These are phyloP conservation scores for Thereva nobilitata DNA, from an alignment of 2,888 invertebrate genomes.

Conservation along the genomic window DNA sequence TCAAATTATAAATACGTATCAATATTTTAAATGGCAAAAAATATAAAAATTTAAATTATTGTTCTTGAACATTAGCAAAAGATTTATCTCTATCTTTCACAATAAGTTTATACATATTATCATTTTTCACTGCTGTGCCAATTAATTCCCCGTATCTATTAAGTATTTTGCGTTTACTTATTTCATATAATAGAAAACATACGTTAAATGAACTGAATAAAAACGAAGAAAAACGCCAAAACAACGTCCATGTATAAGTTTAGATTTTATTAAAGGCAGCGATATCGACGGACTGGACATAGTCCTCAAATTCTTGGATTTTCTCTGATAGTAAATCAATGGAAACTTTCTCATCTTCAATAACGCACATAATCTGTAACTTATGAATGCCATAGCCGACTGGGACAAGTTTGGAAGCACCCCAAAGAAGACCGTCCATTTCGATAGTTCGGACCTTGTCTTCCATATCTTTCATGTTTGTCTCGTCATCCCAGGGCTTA, in stretches of 20 bases:
- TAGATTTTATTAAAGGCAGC: conserved; percentile 97
- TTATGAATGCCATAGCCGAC: conserved; percentile 96
- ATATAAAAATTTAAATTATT: too few species aligned
- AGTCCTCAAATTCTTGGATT: conserved; percentile 89
- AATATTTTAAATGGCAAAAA: too few species aligned
- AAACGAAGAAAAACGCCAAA: neutral
- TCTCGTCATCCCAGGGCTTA: conserved; percentile 97
- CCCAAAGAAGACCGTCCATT: conserved; percentile 96
- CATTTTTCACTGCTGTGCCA: too few species aligned
- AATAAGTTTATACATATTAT: too few species aligned
- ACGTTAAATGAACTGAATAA: too few species aligned
- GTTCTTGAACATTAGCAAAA: too few species aligned
- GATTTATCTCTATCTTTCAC: too few species aligned
- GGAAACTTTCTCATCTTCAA: conserved; percentile 96
- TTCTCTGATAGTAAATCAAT: conserved; percentile 84
- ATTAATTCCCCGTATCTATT: too few species aligned
- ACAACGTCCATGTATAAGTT: conserved; percentile 51
- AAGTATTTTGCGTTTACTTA: conserved; percentile 48
- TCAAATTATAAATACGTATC: too few species aligned
- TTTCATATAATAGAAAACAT: too few species aligned
- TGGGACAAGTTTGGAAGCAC: conserved; percentile 91
- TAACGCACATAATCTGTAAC: conserved; percentile 91
- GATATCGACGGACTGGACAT: conserved; percentile 94
- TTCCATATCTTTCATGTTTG: conserved; percentile 84
- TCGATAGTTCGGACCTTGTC: conserved; percentile 75